A percentile compares a stretch with the other conserved stretches of the same genome.
phyloP scores from a whole-genome alignment of 2,113 vertebrate genomes.

The Campylomormyrus numenius region DNA sequence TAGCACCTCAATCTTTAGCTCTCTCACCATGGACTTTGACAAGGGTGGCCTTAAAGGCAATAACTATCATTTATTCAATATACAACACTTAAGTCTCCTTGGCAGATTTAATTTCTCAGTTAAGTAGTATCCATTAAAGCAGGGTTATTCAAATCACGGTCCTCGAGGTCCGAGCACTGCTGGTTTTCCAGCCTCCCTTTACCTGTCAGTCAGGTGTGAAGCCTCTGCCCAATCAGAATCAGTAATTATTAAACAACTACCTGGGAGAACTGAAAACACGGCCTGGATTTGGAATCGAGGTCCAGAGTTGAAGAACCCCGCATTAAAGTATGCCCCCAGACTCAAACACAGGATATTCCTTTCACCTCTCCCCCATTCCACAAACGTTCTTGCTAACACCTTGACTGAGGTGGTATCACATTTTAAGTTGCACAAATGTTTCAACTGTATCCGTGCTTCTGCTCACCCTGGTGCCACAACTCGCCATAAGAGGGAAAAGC shows the following conservation, averaged over 20 bases:
- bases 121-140: background rate
- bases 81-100: background rate
- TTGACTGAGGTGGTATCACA: background rate
- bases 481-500: background rate
- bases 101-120: background rate
- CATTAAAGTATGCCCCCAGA: background rate
- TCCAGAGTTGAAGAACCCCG: too few relatives aligned
- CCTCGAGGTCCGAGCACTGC: too few relatives aligned
- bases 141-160: too few relatives aligned
- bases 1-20: background rate
- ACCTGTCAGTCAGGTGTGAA: too few relatives aligned
- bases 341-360: background rate
- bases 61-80: background rate
- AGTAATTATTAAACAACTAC: too few relatives aligned
- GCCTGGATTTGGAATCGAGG: too few relatives aligned
- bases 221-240: too few relatives aligned
- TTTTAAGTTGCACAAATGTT: background rate
- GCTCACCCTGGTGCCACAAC: background rate
- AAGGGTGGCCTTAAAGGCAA: background rate
- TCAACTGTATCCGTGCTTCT: background rate
- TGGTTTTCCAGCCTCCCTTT: too few relatives aligned
- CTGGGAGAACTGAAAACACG: too few relatives aligned
- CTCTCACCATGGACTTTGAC: background rate
- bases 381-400: background rate
- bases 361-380: background rate